Evolutionary conservation across 2,888 invertebrate species (phyloP).

Genomic region (Lasioglossum leucozonium): DNA sequence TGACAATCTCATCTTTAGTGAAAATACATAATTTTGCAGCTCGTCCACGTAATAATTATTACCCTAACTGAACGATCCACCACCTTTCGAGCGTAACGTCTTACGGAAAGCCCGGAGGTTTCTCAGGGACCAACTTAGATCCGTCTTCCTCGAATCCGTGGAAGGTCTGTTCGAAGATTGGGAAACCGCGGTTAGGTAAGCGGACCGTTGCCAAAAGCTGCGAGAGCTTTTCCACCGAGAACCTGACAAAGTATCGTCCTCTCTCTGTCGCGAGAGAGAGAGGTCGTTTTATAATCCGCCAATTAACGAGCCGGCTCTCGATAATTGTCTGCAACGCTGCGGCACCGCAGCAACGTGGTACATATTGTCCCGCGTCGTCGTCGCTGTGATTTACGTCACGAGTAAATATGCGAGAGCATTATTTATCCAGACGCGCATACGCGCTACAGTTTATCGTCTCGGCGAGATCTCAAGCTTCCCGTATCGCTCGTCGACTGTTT

Average conservation of each 20-base stretch:
- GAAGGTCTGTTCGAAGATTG: not conserved
- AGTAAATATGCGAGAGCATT: not conserved
- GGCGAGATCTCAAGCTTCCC: not conserved
- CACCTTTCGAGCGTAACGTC: not conserved
- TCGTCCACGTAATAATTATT: not conserved
- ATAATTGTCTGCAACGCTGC: not conserved
- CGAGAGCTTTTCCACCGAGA: not conserved
- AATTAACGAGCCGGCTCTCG: not conserved
- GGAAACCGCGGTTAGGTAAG: slow-evolving; percentile 17
- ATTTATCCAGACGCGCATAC: slow-evolving; percentile 8
- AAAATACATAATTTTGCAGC: too few species aligned
- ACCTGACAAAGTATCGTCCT: not conserved
- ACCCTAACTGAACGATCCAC: not conserved
- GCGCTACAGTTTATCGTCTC: slow-evolving; percentile 32
- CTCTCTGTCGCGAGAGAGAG: not conserved
- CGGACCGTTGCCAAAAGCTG: slow-evolving; percentile 1
- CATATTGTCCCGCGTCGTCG: not conserved
- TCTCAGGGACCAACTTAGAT: slow-evolving; percentile 3
- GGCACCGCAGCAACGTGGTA: not conserved
- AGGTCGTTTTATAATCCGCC: not conserved
- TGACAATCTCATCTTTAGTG: too few species aligned
- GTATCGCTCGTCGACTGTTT: slow-evolving; percentile 29
- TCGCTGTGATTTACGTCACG: slow-evolving; percentile 14
- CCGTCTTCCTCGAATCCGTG: not conserved
- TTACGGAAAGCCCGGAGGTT: not conserved